Evolutionary conservation across 2,113 vertebrate genomes (phyloP).

Genomic region (Rhegmatorhina hoffmannsi): DNA sequence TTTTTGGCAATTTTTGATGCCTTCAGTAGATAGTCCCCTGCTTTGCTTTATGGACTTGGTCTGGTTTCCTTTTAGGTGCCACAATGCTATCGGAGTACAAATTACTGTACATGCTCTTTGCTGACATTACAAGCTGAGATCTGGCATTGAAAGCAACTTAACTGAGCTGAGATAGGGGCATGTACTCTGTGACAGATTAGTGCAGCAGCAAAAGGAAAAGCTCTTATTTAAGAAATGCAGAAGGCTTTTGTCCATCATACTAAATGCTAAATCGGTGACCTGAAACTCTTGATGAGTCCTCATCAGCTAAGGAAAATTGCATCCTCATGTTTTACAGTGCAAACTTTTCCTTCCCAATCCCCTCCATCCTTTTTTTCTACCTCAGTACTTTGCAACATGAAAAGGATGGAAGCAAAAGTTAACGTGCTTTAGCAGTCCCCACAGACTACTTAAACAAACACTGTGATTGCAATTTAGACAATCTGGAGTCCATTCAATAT

Average conservation of each 20-base stretch:
- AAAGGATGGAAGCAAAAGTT: conserved; percentile 75
- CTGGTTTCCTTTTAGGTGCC: not conserved
- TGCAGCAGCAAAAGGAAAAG: conserved; percentile 43
- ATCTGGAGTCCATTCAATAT: conserved; percentile 76
- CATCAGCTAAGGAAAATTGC: conserved; percentile 38
- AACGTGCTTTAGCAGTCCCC: conserved; percentile 70
- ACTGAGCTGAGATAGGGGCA: conserved; percentile 21
- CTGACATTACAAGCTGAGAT: conserved; percentile 13
- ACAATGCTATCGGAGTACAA: conserved; percentile 19
- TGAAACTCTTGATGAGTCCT: conserved; percentile 56
- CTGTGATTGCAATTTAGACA: conserved; percentile 74
- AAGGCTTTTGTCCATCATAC: conserved; percentile 50
- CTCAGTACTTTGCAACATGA: conserved; percentile 56
- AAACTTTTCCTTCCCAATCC: conserved; percentile 30
- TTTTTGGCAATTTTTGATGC: not conserved
- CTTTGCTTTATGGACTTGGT: not conserved
- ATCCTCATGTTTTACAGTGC: conserved; percentile 53
- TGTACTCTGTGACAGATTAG: conserved; percentile 28
- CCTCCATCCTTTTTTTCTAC: conserved; percentile 13
- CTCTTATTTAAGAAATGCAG: conserved; percentile 50
- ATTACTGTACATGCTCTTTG: conserved; percentile 10
- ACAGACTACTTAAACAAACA: conserved; percentile 74
- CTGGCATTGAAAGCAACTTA: conserved; percentile 5
- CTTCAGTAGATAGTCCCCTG: not conserved
- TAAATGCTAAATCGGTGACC: conserved; percentile 40